Percentiles rank a stretch among this genome's conserved stretches.
These are phyloP conservation scores for Zalophus californianus DNA, from an alignment of 2,797 vertebrate genomes.

Conservation along the genomic window DNA sequence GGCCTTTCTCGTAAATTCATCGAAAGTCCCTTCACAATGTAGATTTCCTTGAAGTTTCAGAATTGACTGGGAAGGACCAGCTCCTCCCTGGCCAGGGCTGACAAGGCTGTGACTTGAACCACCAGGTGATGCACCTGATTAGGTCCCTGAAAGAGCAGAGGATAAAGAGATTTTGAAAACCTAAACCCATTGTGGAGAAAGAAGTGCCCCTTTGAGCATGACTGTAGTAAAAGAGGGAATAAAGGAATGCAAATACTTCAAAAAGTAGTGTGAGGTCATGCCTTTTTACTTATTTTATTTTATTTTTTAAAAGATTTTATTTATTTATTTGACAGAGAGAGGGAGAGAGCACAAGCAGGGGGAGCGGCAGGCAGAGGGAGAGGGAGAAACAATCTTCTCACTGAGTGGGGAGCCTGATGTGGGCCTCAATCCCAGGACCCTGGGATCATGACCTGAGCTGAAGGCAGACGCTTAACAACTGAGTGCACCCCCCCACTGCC, in stretches of 20 bases:
- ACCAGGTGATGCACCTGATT: not conserved
- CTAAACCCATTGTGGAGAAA: not conserved
- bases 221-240: not conserved
- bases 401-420: no score
- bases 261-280: not conserved
- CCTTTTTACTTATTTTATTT: not conserved
- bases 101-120: not conserved
- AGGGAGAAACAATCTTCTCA: no score
- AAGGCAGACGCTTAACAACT: not conserved
- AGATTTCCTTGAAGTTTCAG: not conserved
- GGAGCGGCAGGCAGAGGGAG: no score
- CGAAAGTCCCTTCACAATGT: not conserved
- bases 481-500: not conserved
- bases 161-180: constrained; percentile 1
- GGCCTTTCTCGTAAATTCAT: constrained; percentile 2
- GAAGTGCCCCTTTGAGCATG: not conserved
- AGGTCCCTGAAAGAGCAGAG: not conserved
- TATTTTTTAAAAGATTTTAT: no score
- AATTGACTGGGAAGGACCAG: not conserved
- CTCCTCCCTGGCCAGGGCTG: not conserved
- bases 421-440: no score
- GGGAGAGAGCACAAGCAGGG: no score
- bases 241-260: not conserved
- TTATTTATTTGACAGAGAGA: no score
- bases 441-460: not conserved